A percentile compares a stretch with the other conserved stretches of the same genome.
Evolutionary conservation across 2,113 vertebrate genomes (phyloP).

Genomic region (Pagrus major): DNA sequence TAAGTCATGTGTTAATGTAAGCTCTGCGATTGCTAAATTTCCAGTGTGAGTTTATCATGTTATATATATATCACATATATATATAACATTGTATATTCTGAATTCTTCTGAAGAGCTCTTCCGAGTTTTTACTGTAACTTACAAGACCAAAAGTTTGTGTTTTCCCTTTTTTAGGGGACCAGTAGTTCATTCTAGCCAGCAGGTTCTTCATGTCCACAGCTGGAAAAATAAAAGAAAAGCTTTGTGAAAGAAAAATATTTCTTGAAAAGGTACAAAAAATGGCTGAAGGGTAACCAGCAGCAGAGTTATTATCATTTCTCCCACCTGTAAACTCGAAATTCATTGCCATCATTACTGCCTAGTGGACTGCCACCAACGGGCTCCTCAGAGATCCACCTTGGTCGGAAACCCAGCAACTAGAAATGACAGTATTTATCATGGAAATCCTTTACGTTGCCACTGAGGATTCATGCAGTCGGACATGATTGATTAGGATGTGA

Average conservation of each 20-base stretch:
- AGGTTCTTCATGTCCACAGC: background rate
- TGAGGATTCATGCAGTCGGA: slow-evolving; percentile 8
- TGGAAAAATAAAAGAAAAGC: background rate
- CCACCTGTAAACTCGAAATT: slow-evolving; percentile 28
- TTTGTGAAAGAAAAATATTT: background rate
- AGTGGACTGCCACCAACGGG: slow-evolving; percentile 13
- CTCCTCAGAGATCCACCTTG: slow-evolving; percentile 15
- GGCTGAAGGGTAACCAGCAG: background rate
- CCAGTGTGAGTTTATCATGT: background rate
- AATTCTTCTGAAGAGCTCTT: background rate
- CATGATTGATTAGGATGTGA: too few species aligned
- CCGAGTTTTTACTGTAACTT: background rate
- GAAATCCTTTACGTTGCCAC: slow-evolving; percentile 14
- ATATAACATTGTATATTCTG: background rate
- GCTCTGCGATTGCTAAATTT: background rate
- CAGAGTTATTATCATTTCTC: slow-evolving; percentile 24
- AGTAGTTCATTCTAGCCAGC: background rate
- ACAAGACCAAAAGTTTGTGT: background rate
- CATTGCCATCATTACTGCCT: slow-evolving; percentile 33
- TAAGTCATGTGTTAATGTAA: background rate
- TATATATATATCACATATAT: too few species aligned
- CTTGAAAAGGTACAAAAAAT: background rate
- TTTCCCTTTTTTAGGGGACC: background rate
- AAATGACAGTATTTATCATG: slow-evolving; percentile 36
- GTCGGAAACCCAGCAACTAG: background rate